phyloP scores from a whole-genome alignment of 2,888 invertebrate species.

The Drosophila dives region DNA sequence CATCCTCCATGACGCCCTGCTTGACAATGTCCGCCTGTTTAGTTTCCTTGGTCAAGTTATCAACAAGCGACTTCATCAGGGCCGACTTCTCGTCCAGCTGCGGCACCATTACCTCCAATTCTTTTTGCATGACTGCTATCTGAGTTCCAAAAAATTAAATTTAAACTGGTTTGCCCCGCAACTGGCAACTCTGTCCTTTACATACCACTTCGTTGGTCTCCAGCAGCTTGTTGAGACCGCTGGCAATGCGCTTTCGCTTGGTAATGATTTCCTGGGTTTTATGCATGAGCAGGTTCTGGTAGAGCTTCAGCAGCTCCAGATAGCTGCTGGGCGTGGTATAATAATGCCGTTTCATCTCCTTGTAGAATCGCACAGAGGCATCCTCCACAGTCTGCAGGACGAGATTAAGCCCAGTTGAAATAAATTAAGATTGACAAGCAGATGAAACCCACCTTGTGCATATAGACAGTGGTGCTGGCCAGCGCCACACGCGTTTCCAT shows the following conservation, averaged over 20 bases:
- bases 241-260: conserved; percentile 89
- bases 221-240: conserved; percentile 87
- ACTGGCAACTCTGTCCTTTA: neutral
- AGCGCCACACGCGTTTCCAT: conserved; percentile 86
- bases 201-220: conserved; percentile 84
- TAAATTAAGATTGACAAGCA: neutral
- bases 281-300: conserved; percentile 89
- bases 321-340: conserved; percentile 97
- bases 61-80: conserved; percentile 91
- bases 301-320: conserved; percentile 93
- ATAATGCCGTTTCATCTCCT: conserved; percentile 93
- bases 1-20: conserved; percentile 92
- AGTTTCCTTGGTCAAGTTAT: conserved; percentile 91
- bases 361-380: conserved; percentile 91
- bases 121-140: conserved; percentile 94
- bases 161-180: too few species aligned
- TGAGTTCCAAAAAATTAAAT: conserved; percentile 26
- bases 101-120: conserved; percentile 92
- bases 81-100: conserved; percentile 91
- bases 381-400: conserved; percentile 89
- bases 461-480: conserved; percentile 89
- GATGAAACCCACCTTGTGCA: conserved; percentile 87
- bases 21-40: conserved; percentile 92
- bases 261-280: conserved; percentile 89
- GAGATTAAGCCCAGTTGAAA: neutral